Conservation (phyloP, 2,888 invertebrate species). For the Xestobium rufovillosum region DNA sequence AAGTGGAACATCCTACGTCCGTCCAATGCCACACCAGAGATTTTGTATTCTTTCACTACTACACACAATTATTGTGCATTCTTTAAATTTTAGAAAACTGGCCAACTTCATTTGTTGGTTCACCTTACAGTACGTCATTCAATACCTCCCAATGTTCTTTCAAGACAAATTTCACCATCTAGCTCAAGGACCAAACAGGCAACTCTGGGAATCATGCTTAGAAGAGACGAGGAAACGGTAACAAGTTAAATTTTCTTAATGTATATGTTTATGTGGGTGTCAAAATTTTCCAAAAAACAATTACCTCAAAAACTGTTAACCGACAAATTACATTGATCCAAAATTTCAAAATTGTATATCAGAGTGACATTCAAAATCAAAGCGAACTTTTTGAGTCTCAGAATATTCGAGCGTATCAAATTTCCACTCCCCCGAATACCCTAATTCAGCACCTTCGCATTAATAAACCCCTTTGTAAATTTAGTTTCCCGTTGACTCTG, state of each 20-base stretch:
- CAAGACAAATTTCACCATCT: not conserved
- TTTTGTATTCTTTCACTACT: no score
- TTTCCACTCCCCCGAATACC: not conserved
- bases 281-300: no score
- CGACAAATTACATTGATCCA: not conserved
- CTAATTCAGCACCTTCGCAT: not conserved
- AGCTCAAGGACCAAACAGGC: constrained; percentile 20
- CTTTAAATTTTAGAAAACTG: no score
- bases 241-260: constrained; percentile 11
- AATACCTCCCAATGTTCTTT: not conserved
- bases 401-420: not conserved
- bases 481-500: constrained; percentile 19
- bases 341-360: not conserved
- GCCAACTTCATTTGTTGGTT: not conserved
- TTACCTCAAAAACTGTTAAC: no score
- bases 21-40: no score
- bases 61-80: no score
- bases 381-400: no score
- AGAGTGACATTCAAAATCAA: no score
- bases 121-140: constrained; percentile 3
- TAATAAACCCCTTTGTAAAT: not conserved
- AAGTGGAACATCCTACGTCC: no score
- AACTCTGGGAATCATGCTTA: constrained; percentile 29
- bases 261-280: no score
- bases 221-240: constrained; percentile 28